Evolutionary conservation across 2,888 invertebrate species (phyloP).

Genomic region (Troglohyphantes excavatus): DNA sequence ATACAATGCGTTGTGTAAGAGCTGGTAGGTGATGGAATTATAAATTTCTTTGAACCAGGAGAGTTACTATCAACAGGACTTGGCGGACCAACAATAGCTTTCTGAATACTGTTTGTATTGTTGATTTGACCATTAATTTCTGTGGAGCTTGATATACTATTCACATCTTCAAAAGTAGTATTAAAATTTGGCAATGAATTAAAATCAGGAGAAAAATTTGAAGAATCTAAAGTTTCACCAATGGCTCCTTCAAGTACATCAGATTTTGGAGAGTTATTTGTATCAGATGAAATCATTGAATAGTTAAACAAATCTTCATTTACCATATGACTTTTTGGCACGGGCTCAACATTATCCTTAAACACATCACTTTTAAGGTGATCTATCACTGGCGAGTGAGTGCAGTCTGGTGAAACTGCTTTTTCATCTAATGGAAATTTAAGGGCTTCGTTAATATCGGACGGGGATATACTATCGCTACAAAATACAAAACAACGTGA

Average conservation of each 20-base stretch:
- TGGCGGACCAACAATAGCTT: not conserved
- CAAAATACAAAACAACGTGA: slow-evolving; percentile 93
- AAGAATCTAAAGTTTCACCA: not conserved
- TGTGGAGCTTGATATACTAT: not conserved
- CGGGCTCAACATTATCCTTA: slow-evolving; percentile 65
- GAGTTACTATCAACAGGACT: slow-evolving; percentile 1
- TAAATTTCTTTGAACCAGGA: slow-evolving; percentile 58
- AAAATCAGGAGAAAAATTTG: slow-evolving; percentile 53
- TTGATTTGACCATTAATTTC: slow-evolving; percentile 6
- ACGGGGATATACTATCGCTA: slow-evolving; percentile 82
- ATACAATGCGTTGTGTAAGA: slow-evolving; percentile 78
- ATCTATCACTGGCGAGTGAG: slow-evolving; percentile 56
- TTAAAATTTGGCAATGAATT: slow-evolving; percentile 59
- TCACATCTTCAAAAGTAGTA: not conserved
- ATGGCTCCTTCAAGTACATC: slow-evolving; percentile 19
- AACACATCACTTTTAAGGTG: slow-evolving; percentile 59
- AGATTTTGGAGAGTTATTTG: slow-evolving; percentile 21
- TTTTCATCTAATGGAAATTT: slow-evolving; percentile 55
- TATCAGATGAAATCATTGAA: too few relatives aligned
- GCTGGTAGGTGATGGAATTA: slow-evolving; percentile 68
- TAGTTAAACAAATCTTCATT: slow-evolving; percentile 29
- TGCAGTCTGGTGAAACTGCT: slow-evolving; percentile 33
- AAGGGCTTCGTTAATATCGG: slow-evolving; percentile 45
- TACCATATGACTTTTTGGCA: slow-evolving; percentile 69
- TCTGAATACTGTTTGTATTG: not conserved